These are phyloP conservation scores for Motacilla tschutschensis DNA, from an alignment of 2,113 vertebrate species.

Conservation along the genomic window DNA sequence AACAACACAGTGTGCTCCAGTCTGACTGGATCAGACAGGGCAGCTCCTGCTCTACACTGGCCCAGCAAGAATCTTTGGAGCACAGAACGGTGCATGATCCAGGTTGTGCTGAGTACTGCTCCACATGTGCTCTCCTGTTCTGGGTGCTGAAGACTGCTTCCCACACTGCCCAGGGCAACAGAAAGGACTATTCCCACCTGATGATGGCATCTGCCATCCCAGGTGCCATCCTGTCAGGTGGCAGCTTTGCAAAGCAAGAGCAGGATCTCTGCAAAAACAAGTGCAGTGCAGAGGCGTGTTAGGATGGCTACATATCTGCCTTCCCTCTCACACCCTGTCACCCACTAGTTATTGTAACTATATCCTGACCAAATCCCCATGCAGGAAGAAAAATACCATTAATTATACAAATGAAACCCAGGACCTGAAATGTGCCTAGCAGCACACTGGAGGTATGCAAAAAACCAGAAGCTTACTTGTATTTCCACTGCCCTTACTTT, in stretches of 20 bases:
- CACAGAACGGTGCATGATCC: neutral
- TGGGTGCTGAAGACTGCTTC: neutral
- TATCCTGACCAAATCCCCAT: neutral
- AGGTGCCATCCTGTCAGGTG: neutral
- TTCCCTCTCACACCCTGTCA: neutral
- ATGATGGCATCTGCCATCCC: neutral
- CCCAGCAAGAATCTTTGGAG: neutral
- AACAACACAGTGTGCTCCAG: neutral
- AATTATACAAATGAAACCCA: neutral
- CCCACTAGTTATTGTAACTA: neutral
- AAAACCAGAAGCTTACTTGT: neutral
- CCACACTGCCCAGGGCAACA: neutral
- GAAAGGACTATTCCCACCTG: neutral
- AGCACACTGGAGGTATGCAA: neutral
- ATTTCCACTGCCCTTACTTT: neutral
- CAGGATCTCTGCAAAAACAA: neutral
- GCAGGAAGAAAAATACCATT: neutral
- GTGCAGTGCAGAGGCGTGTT: rapidly evolving
- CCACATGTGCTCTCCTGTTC: rapidly evolving
- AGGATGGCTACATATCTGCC: neutral
- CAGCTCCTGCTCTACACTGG: neutral
- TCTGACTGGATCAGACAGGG: neutral
- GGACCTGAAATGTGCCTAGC: neutral
- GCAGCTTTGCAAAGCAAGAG: neutral
- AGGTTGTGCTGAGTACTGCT: neutral